Evolutionary conservation across 2,797 vertebrate genomes (phyloP).

Genomic region (Phataginus tricuspis): DNA sequence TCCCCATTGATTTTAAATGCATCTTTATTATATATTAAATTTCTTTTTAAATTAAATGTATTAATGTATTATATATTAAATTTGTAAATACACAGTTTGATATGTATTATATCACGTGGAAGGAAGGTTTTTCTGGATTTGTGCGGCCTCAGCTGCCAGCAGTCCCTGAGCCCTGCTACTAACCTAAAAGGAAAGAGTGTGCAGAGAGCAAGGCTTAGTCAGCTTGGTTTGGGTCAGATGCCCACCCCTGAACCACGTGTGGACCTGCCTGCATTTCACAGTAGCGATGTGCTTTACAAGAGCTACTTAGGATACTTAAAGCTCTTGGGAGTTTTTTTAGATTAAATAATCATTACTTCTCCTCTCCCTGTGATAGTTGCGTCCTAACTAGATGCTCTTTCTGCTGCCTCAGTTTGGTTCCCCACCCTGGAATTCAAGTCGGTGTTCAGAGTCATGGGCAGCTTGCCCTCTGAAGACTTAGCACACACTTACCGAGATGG

Average conservation of each 20-base stretch:
- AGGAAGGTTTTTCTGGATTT: background rate
- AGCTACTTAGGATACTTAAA: accelerated
- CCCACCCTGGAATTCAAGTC: accelerated
- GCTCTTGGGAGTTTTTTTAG: background rate
- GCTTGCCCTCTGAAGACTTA: background rate
- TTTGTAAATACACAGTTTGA: background rate
- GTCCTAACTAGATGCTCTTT: background rate
- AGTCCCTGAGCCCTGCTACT: background rate
- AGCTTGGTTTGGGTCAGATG: background rate
- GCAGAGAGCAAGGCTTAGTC: accelerated
- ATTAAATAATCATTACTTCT: background rate
- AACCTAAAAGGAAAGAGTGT: background rate
- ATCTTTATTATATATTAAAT: background rate
- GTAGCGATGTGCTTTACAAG: accelerated
- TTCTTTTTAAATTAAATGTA: background rate
- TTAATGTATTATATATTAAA: background rate
- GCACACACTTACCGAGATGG: background rate
- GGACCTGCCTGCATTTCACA: background rate
- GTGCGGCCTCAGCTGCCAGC: background rate
- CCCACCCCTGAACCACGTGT: accelerated
- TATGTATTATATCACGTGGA: background rate
- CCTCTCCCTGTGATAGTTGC: background rate
- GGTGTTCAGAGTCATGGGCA: background rate
- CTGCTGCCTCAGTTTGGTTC: background rate
- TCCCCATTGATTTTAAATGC: background rate